Evolutionary conservation across 2,113 vertebrate genomes (phyloP).

Genomic region (Pteronura brasiliensis): DNA sequence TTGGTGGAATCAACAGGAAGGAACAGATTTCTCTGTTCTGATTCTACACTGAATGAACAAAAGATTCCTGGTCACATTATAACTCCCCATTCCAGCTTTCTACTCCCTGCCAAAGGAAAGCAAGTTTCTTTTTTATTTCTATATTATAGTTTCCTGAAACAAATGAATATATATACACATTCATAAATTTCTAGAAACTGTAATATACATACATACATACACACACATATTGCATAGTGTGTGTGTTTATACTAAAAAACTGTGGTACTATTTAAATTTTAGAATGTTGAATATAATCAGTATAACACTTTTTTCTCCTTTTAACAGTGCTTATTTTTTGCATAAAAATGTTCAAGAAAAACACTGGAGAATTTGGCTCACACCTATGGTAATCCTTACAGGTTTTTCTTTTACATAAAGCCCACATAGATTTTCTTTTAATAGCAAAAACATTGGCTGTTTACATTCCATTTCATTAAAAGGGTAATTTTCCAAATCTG

Average conservation of each 20-base stretch:
- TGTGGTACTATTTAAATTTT: neutral
- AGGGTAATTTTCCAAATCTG: constrained; percentile 30
- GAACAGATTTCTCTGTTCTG: neutral
- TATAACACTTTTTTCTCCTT: neutral
- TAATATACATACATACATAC: neutral
- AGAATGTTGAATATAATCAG: neutral
- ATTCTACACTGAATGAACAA: neutral
- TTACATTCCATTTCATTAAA: constrained; percentile 48
- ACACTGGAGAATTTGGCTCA: neutral
- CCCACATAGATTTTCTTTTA: constrained; percentile 36
- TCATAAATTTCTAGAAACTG: neutral
- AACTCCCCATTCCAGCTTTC: neutral
- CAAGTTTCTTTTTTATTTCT: neutral
- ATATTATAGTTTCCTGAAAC: neutral
- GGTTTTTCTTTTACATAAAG: neutral
- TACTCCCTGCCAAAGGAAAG: neutral
- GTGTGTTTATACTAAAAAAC: neutral
- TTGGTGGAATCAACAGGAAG: neutral
- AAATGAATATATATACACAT: neutral
- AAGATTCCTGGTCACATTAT: neutral
- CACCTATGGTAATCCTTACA: neutral
- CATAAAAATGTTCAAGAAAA: neutral
- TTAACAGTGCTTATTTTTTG: neutral
- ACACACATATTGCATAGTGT: neutral
- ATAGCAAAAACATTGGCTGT: constrained; percentile 21